phyloP scores from a whole-genome alignment of 2,797 vertebrate genomes.

The Oceanodroma leucorhoa region DNA sequence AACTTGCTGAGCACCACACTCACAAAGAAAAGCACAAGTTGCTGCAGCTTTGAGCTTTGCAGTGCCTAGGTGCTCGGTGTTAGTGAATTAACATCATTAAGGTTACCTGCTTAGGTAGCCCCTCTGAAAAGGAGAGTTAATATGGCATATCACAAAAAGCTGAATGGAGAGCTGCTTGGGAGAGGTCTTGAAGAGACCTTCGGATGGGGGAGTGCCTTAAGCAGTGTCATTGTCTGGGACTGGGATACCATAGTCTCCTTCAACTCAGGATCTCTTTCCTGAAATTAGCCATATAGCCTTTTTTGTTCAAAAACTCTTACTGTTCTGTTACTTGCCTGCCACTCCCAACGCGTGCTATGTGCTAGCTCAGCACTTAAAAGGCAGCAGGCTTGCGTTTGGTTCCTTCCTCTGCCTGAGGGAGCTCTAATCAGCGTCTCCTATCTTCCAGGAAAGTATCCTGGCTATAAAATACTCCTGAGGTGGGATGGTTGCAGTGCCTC shows the following conservation, averaged over 20 bases:
- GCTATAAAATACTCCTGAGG: conserved; percentile 43
- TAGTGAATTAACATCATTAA: background rate
- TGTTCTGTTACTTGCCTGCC: background rate
- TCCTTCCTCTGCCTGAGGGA: conserved; percentile 53
- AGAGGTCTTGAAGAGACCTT: background rate
- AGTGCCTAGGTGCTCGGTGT: background rate
- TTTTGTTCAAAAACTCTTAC: background rate
- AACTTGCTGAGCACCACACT: background rate
- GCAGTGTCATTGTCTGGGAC: background rate
- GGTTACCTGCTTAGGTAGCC: background rate
- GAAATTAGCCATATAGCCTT: background rate
- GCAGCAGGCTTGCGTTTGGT: background rate
- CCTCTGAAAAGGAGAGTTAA: background rate
- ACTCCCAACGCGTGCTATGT: conserved; percentile 5
- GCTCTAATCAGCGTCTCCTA: conserved; percentile 42
- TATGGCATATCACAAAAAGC: background rate
- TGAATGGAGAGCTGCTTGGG: background rate
- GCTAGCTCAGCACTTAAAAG: conserved; percentile 50
- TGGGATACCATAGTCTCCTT: background rate
- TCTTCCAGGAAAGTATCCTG: conserved; percentile 54
- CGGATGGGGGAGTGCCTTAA: background rate
- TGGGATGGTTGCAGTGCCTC: background rate
- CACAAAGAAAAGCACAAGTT: background rate
- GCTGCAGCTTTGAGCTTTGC: background rate
- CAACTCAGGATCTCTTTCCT: background rate